A percentile compares a stretch with the other conserved stretches of the same genome.
Conservation (phyloP, 1,140 invertebrate genomes). For the Pseudobourletiella spinata region DNA sequence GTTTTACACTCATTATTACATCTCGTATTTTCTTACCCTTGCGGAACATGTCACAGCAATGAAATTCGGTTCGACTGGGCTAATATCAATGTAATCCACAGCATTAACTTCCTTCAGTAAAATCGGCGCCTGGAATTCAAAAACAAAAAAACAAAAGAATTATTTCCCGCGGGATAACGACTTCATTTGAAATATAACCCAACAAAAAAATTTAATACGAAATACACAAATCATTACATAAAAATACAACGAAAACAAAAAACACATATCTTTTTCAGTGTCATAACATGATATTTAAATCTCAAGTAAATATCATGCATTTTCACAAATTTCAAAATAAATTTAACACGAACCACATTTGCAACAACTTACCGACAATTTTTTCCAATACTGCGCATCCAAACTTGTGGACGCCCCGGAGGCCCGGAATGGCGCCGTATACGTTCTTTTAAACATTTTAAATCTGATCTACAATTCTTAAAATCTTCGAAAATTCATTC, state of each 20-base stretch:
- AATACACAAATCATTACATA: neutral
- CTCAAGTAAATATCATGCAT: conserved; percentile 1
- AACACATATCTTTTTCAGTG: conserved; percentile 1
- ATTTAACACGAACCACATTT: neutral
- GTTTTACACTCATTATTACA: neutral
- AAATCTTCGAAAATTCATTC: neutral
- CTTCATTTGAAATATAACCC: neutral
- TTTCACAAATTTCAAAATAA: neutral
- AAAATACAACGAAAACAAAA: neutral
- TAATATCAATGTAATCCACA: conserved; percentile 84
- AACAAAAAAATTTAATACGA: conserved; percentile 10
- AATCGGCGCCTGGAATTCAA: conserved; percentile 58
- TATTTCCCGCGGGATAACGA: neutral
- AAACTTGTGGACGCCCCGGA: conserved; percentile 55
- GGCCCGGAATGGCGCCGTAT: conserved; percentile 60
- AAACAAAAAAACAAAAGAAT: conserved; percentile 7
- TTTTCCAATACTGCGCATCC: conserved; percentile 77
- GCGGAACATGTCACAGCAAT: conserved; percentile 86
- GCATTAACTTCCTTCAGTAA: conserved; percentile 85
- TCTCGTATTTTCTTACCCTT: conserved; percentile 52
- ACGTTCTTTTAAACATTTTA: conserved; percentile 57
- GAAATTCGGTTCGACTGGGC: conserved; percentile 71
- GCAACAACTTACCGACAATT: conserved; percentile 57
- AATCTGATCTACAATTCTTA: too few relatives aligned
- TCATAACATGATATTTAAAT: conserved; percentile 1